Conservation (phyloP, 2,113 vertebrate species). For the Xyrauchen texanus region DNA sequence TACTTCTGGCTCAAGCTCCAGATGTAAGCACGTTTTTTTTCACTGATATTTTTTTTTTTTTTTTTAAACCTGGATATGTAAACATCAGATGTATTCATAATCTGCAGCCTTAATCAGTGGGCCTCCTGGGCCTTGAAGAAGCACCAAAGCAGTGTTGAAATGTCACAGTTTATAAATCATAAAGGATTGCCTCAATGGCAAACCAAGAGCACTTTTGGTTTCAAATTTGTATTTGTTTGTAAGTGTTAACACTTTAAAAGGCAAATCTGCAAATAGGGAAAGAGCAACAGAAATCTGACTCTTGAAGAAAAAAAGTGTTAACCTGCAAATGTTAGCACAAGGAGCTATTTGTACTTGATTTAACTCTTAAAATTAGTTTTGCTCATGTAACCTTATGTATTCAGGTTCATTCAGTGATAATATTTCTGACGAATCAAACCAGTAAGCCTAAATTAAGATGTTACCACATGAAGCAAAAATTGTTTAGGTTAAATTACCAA, state of each 20-base stretch:
- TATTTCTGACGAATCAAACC: too few relatives aligned
- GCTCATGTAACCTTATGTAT: too few relatives aligned
- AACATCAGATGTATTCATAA: slow-evolving; percentile 50
- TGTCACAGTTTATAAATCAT: slow-evolving; percentile 27
- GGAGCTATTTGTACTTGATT: too few relatives aligned
- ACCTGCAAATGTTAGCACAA: too few relatives aligned
- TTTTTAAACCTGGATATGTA: slow-evolving; percentile 1
- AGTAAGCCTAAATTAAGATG: too few relatives aligned
- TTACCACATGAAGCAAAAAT: too few relatives aligned
- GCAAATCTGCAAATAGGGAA: neutral
- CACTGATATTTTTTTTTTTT: too few relatives aligned
- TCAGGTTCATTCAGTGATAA: too few relatives aligned
- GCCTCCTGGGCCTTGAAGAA: slow-evolving; percentile 28
- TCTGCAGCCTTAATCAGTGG: neutral
- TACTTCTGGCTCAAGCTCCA: slow-evolving; percentile 24
- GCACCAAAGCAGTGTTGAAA: slow-evolving; percentile 32
- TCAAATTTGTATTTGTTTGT: slow-evolving; percentile 5
- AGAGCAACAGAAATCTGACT: neutral
- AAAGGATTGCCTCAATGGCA: slow-evolving; percentile 1
- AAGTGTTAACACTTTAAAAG: neutral
- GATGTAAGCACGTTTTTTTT: slow-evolving; percentile 47
- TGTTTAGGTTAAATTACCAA: too few relatives aligned
- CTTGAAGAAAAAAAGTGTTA: neutral
- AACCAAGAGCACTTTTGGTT: slow-evolving; percentile 12
- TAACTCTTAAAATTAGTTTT: too few relatives aligned